Conservation (phyloP, 2,797 vertebrate species). For the Lemur catta region DNA sequence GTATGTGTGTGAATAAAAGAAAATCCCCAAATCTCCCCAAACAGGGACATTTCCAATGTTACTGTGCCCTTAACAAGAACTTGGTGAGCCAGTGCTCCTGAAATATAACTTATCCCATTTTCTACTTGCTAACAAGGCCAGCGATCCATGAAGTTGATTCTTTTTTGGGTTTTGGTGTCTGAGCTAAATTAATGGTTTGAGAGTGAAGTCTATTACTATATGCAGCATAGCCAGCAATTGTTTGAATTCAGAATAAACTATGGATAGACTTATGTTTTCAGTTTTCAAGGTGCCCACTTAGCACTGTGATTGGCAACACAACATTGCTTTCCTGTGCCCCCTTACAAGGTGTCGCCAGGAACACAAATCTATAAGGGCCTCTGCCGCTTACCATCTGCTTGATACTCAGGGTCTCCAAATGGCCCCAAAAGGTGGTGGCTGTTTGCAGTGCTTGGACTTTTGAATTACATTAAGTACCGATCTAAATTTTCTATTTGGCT, state of each 20-base stretch:
- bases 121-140: constrained; percentile 78
- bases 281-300: constrained; percentile 63
- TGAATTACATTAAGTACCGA: constrained; percentile 57
- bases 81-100: constrained; percentile 43
- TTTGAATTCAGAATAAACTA: constrained; percentile 71
- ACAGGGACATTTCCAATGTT: neutral
- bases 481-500: constrained; percentile 68
- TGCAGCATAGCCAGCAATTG: constrained; percentile 53
- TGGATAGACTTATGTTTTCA: constrained; percentile 1
- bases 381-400: constrained; percentile 68
- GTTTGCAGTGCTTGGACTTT: constrained; percentile 53
- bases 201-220: constrained; percentile 70
- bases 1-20: neutral
- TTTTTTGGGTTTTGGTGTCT: constrained; percentile 71
- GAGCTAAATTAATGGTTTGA: constrained; percentile 77
- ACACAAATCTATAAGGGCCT: constrained; percentile 48
- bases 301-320: constrained; percentile 56
- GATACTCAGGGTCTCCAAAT: constrained; percentile 48
- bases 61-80: constrained; percentile 61
- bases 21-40: constrained; percentile 21
- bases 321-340: constrained; percentile 53
- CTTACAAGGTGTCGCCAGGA: constrained; percentile 69
- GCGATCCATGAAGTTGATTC: constrained; percentile 79
- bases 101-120: constrained; percentile 76
- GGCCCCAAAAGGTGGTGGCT: constrained; percentile 19